Evolutionary conservation across 2,797 vertebrate genomes (phyloP).

Genomic region (Smutsia temminckii): DNA sequence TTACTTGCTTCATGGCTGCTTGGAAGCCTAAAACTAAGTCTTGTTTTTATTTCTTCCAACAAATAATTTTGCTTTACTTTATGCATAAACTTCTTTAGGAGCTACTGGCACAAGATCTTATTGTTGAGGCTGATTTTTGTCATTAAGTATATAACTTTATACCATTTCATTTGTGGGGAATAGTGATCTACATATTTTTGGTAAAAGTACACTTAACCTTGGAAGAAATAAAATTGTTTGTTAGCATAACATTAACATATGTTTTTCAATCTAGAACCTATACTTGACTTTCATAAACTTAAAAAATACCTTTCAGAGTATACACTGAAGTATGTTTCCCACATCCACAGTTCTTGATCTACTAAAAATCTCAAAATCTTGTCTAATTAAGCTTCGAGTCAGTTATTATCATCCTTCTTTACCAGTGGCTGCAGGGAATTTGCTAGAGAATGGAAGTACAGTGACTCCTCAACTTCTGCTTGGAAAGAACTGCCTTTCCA

Average conservation of each 20-base stretch:
- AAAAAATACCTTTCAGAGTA: slow-evolving; percentile 1
- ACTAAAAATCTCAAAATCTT: neutral
- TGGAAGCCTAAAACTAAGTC: neutral
- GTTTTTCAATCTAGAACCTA: neutral
- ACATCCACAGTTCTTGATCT: neutral
- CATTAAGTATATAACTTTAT: neutral
- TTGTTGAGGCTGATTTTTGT: slow-evolving; percentile 10
- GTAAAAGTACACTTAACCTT: slow-evolving; percentile 14
- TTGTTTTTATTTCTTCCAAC: neutral
- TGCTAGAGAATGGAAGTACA: neutral
- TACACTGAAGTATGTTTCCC: neutral
- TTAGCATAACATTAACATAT: neutral
- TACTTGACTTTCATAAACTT: neutral
- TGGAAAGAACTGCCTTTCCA: neutral
- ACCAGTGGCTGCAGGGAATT: neutral
- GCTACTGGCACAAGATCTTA: slow-evolving; percentile 15
- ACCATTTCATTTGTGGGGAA: neutral
- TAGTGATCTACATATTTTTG: neutral
- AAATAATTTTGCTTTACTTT: slow-evolving; percentile 23
- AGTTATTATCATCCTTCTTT: neutral
- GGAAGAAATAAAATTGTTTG: neutral
- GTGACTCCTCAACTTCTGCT: neutral
- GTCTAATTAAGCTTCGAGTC: neutral
- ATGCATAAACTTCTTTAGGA: neutral
- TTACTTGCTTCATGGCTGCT: slow-evolving; percentile 11